Evolutionary conservation across 23 tunicate genomes (phyloP).

Genomic region (Oikopleura albicans): DNA sequence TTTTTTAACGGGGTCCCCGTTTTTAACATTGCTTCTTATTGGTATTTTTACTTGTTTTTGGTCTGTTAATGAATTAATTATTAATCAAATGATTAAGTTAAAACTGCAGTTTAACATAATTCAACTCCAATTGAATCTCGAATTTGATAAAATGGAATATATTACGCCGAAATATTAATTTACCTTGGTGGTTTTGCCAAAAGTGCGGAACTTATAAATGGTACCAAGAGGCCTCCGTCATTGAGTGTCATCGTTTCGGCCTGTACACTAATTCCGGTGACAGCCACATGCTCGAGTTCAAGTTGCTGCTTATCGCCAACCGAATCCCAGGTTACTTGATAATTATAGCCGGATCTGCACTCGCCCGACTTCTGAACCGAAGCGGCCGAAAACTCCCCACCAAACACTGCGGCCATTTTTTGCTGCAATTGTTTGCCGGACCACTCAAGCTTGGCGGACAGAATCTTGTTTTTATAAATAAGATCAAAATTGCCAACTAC

Average conservation of each 20-base stretch:
- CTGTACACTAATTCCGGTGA: not conserved
- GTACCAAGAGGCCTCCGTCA: not conserved
- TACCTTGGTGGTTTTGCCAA: not conserved
- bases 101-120: no score
- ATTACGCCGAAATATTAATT: no score
- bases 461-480: not conserved
- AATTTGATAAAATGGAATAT: no score
- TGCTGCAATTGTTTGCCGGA: not conserved
- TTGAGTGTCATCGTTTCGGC: not conserved
- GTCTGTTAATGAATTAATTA: no score
- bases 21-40: no score
- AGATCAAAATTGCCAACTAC: not conserved
- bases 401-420: not conserved
- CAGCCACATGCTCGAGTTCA: slow-evolving; percentile 8
- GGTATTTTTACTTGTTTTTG: no score
- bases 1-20: no score
- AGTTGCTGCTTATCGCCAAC: not conserved
- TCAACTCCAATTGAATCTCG: no score
- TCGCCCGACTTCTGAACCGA: not conserved
- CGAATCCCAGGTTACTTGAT: not conserved
- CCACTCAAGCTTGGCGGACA: not conserved
- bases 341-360: not conserved
- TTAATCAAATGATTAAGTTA: no score
- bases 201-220: not conserved
- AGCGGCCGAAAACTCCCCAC: not conserved